These are phyloP conservation scores for Phymastichus coffea DNA, from an alignment of 1,140 invertebrate genomes.

Conservation along the genomic window DNA sequence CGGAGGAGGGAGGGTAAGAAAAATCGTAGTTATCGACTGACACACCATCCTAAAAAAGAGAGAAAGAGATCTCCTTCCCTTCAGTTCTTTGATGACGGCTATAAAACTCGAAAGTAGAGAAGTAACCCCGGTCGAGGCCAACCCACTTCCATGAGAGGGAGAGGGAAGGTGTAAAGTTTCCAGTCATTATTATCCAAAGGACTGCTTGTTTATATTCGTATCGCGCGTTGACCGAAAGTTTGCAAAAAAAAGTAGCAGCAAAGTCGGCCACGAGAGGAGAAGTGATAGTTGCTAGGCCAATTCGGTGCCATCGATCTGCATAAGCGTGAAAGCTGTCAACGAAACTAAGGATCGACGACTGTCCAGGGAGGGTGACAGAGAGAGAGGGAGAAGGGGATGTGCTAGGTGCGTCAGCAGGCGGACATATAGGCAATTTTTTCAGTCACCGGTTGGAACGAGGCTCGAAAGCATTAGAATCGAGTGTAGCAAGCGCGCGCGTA, in stretches of 20 bases:
- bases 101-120: constrained; percentile 2
- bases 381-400: constrained; percentile 30
- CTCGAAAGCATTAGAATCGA: background rate
- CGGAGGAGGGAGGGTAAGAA: background rate
- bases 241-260: background rate
- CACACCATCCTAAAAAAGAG: background rate
- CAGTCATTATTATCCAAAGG: background rate
- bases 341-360: no score
- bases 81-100: background rate
- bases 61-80: background rate
- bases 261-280: no score
- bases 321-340: no score
- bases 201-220: no score
- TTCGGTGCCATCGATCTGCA: no score
- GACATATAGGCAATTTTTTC: no score
- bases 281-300: no score
- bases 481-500: background rate
- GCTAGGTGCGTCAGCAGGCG: no score
- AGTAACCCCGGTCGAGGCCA: background rate
- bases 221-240: no score
- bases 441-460: no score
- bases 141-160: background rate
- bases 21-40: background rate
- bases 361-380: background rate
- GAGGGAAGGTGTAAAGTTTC: constrained; percentile 1